Evolutionary conservation across 2,113 vertebrate species (phyloP), one percentile per base, ranked within the genome.

Genomic region (Cryptoleucopteryx plumbea): DNA sequence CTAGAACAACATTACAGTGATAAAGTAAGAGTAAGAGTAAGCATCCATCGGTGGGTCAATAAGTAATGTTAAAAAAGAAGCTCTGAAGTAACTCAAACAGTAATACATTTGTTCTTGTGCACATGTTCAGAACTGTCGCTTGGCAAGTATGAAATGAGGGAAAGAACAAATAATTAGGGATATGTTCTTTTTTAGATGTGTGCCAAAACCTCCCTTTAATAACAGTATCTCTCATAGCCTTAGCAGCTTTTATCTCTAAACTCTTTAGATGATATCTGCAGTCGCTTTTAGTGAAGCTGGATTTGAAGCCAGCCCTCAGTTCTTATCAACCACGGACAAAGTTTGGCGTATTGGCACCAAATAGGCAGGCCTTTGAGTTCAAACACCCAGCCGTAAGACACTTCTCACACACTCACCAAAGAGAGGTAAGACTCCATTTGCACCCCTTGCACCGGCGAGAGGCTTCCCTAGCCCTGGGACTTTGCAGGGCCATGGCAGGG

Each of bases 31-130:
- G 26, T 53, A 53, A 82, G 65, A 94, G 70, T 32, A 84, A 91
- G 84, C 83, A 94, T 91, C 84, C 86, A 89, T 95, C 96, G 87
- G 45, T 38, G 81, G 78, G 89, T 93, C 93, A 94, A 91, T 97
- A 95, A 95, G 81, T 82, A 75, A 77, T 77, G 74, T 66, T 87
- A 77, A 82, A 83, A 87, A 95, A 56, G 91, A 79, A 89, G 78
- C 32, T 87, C 77, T 91, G 89, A 95, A 87, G 72, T 85, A 91
- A 79, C 42, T 91, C 74, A 43, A 68, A 72, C 32, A 34, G 68
- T 45, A 75, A 48, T 53, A 61, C 18, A 6, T 38, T 66, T 32
- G 19, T 86, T 90, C 58, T 58, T 77, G 52, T 63, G 32, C 73
- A 43, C 34, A 3, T 5, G 26, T 77, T 91, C 81, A 85, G 58